A percentile compares a stretch with the other conserved stretches of the same genome.
Conservation (phyloP, 2,797 vertebrate species). For the Mormyrus proboscirostris region DNA sequence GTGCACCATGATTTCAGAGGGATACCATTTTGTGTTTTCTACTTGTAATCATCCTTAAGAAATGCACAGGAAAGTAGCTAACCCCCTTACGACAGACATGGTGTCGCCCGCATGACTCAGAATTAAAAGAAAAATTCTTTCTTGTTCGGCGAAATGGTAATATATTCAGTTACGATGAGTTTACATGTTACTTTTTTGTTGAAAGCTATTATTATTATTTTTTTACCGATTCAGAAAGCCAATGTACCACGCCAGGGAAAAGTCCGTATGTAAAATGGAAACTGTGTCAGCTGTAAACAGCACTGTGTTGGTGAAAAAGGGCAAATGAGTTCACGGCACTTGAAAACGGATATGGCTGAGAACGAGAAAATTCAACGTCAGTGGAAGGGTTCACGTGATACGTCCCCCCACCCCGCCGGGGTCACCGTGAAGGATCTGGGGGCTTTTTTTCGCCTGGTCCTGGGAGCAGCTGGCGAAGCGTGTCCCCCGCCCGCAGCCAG, state of each 20-base stretch:
- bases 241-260: not conserved
- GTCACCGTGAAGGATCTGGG: conserved; percentile 47
- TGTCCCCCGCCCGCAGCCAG: not conserved
- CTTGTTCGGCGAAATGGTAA: conserved; percentile 14
- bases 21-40: conserved; percentile 17
- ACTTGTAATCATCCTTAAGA: conserved; percentile 7
- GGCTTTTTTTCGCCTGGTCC: not conserved
- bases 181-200: not conserved
- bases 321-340: conserved; percentile 45
- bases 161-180: conserved; percentile 24
- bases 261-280: conserved; percentile 39
- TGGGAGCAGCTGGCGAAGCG: conserved; percentile 11
- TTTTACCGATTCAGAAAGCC: not conserved
- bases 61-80: conserved; percentile 6
- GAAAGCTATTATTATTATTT: not conserved
- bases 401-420: conserved; percentile 7
- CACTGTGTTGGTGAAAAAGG: conserved; percentile 30
- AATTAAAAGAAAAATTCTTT: conserved; percentile 33
- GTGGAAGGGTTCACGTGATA: conserved; percentile 53
- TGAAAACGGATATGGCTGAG: conserved; percentile 49
- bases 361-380: conserved; percentile 43
- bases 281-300: conserved; percentile 47
- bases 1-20: not conserved
- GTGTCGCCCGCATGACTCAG: conserved; percentile 30
- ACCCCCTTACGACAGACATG: conserved; percentile 23